Evolutionary conservation across 2,113 vertebrate genomes (phyloP).

Genomic region (Ciconia stormi): DNA sequence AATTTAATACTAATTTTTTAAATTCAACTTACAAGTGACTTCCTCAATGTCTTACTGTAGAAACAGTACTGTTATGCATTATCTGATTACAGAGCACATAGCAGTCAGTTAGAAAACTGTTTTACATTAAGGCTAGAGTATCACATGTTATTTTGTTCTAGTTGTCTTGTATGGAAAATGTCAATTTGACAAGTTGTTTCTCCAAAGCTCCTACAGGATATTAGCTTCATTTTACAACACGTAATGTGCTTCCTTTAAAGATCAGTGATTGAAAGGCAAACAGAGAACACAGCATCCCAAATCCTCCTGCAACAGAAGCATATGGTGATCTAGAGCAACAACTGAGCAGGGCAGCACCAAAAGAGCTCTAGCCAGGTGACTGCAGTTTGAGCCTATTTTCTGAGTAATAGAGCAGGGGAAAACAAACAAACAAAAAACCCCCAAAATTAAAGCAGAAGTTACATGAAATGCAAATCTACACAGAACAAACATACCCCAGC

Average conservation of each 20-base stretch:
- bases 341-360: background rate
- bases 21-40: background rate
- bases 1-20: background rate
- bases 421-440: background rate
- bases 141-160: background rate
- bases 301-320: background rate
- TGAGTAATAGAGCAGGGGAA: background rate
- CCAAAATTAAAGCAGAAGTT: background rate
- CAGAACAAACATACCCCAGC: background rate
- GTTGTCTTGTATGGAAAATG: background rate
- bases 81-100: background rate
- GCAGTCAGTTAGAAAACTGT: background rate
- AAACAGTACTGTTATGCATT: background rate
- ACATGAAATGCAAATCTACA: background rate
- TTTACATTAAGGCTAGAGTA: background rate
- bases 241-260: background rate
- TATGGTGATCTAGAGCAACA: background rate
- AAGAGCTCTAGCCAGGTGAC: background rate
- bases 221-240: background rate
- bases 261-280: background rate
- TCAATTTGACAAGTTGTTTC: background rate
- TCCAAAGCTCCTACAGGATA: background rate
- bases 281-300: background rate
- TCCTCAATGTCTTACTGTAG: background rate
- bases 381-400: background rate